Evolutionary conservation across 2,888 invertebrate genomes (phyloP).

Genomic region (Odiellus spinosus): DNA sequence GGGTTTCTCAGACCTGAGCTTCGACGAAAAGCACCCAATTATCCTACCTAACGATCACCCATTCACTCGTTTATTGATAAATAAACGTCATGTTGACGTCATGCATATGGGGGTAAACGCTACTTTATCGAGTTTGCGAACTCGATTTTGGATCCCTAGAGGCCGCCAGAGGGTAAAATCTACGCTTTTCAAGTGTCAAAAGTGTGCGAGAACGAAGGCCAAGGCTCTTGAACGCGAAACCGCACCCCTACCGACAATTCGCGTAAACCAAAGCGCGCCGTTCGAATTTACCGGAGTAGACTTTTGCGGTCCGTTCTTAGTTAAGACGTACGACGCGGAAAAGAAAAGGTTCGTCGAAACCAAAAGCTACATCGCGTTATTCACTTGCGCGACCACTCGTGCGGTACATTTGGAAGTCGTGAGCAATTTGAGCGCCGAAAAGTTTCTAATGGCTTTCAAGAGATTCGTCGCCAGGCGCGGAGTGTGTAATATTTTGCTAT

Average conservation of each 20-base stretch:
- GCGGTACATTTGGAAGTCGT: constrained; percentile 16
- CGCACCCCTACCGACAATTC: background rate
- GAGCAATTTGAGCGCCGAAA: constrained; percentile 10
- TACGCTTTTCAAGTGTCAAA: background rate
- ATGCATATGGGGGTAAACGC: constrained; percentile 2
- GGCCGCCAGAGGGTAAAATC: background rate
- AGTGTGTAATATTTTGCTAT: background rate
- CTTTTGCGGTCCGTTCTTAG: constrained; percentile 1
- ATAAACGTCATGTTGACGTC: background rate
- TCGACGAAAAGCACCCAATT: constrained; percentile 3
- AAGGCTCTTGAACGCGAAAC: constrained; percentile 1
- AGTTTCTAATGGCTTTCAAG: constrained; percentile 14
- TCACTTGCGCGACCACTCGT: constrained; percentile 1
- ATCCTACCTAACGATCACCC: constrained; percentile 1
- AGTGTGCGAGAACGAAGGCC: background rate
- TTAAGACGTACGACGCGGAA: background rate
- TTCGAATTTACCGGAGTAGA: background rate
- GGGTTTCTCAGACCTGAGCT: background rate
- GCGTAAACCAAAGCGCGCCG: background rate
- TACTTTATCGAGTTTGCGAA: background rate
- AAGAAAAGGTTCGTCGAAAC: background rate
- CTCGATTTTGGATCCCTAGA: background rate
- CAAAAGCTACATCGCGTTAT: constrained; percentile 4
- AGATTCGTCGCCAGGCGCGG: constrained; percentile 9
- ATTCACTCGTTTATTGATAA: constrained; percentile 1